Evolutionary conservation across 37 sponge, comb jelly and placozoan genomes (phyloP), one percentile per base, ranked within the genome.

Genomic region (Theonella swinhoei): DNA sequence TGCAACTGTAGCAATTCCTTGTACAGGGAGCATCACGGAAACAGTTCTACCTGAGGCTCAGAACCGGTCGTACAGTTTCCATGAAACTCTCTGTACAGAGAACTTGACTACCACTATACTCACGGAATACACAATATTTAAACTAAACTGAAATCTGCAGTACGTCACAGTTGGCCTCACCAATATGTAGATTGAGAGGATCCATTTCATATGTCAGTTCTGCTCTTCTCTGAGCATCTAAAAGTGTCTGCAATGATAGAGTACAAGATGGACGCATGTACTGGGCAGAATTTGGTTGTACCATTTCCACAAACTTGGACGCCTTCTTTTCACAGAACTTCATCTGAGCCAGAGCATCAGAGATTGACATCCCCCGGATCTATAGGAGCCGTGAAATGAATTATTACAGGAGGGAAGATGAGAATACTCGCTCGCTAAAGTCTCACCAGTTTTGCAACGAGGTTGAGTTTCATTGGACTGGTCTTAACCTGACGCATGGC

Each of bases 241-340:
- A 33, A 19, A 93, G 31, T 0, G 65, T 70, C 91, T 90, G 62
- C 26, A n/a, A n/a, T n/a, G n/a, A 28, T 34, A 38, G 35, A 26
- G 63, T 66, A 66, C 17, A 30, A 24, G 31, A n/a, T 29, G 29
- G 72, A 33, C 38, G 11, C 40, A 33, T 39, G 5, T 23, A 33
- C 39, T 29, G 5, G 38, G 39, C 4, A 7, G 39, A 17, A 33
- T 23, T 37, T n/a, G n/a, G n/a, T n/a, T n/a, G n/a, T 60, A 95
- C 96, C 75, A 65, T 80, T 75, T 88, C n/a, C 8, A 95, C 74
- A 64, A 77, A 80, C 20, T 62, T 80, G 3, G 85, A 87, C 0
- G 82, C 88, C 54, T 90, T 95, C 80, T 95, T 95, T 19, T 90
- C 88, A 61, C 88, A 92, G 37, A 93, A 90, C 66, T 92, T 43